These are phyloP conservation scores for Xiphias gladius DNA, from an alignment of 2,113 vertebrate genomes.

Conservation along the genomic window DNA sequence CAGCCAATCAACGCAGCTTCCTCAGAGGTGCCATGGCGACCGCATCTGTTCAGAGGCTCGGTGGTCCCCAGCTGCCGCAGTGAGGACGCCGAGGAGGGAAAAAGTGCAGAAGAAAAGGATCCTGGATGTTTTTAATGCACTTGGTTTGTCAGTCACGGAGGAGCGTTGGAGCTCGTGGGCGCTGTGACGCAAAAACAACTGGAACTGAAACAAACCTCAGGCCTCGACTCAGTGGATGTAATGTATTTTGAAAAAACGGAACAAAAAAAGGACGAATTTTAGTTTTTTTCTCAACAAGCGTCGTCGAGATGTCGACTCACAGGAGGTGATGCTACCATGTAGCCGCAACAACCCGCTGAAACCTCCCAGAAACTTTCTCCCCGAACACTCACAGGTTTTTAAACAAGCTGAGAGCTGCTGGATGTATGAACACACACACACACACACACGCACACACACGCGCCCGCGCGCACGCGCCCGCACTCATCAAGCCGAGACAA, in stretches of 20 bases:
- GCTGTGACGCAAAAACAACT: not conserved
- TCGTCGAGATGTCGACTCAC: not conserved
- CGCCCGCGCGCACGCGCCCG: too few species aligned
- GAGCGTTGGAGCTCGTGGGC: not conserved
- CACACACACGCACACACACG: not conserved
- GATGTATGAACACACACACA: conserved; percentile 10
- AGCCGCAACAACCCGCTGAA: conserved; percentile 22
- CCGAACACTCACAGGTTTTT: conserved; percentile 7
- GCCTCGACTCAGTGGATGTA: conserved; percentile 21
- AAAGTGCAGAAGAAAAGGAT: not conserved
- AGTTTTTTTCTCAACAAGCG: not conserved
- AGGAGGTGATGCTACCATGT: conserved; percentile 60
- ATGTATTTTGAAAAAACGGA: not conserved
- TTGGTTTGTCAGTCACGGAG: not conserved
- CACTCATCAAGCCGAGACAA: not conserved
- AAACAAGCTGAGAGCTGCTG: conserved; percentile 18
- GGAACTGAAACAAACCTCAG: not conserved
- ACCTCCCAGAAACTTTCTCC: conserved; percentile 39
- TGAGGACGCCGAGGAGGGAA: conserved; percentile 2
- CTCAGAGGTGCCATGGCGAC: conserved; percentile 37
- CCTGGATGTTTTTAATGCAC: conserved; percentile 4
- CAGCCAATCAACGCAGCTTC: conserved; percentile 25
- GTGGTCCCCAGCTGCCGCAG: not conserved
- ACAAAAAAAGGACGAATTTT: not conserved
- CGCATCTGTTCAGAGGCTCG: not conserved